A percentile compares a stretch with the other conserved stretches of the same genome.
phyloP scores from a whole-genome alignment of 2,888 invertebrate genomes.

The Megamerina dolium region DNA sequence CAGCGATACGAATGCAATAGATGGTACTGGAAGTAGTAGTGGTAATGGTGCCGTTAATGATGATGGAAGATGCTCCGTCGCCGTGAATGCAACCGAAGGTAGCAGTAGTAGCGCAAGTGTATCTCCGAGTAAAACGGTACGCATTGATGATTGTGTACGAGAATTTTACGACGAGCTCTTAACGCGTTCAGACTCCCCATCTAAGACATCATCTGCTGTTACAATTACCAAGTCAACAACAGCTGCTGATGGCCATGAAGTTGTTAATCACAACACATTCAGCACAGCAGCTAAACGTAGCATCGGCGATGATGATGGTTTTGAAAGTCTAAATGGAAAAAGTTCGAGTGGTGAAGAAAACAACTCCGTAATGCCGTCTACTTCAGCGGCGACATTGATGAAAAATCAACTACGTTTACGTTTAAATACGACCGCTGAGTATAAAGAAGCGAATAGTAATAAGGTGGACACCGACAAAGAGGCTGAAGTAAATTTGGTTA shows the following conservation, averaged over 20 bases:
- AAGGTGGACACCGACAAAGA: slow-evolving; percentile 9
- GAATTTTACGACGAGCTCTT: slow-evolving; percentile 30
- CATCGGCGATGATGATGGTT: slow-evolving; percentile 69
- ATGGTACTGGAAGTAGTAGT: neutral
- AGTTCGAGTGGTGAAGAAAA: slow-evolving; percentile 61
- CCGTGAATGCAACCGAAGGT: neutral
- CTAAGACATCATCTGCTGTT: neutral
- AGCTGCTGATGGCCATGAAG: neutral
- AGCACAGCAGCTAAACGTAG: slow-evolving; percentile 25
- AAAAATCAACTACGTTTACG: slow-evolving; percentile 36
- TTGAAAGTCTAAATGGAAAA: slow-evolving; percentile 79
- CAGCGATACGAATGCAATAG: slow-evolving; percentile 22
- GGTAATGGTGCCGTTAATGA: neutral
- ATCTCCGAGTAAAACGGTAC: slow-evolving; percentile 19
- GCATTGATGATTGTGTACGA: slow-evolving; percentile 25
- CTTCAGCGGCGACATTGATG: slow-evolving; percentile 8
- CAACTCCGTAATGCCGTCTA: slow-evolving; percentile 18
- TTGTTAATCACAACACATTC: neutral
- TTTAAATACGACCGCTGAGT: slow-evolving; percentile 23
- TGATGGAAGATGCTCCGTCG: neutral
- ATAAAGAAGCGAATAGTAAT: neutral
- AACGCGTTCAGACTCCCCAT: neutral
- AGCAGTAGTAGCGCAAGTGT: slow-evolving; percentile 6
- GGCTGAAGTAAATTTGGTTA: slow-evolving; percentile 13
- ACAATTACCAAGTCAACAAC: no score